Percentiles rank a stretch among this genome's conserved stretches.
Evolutionary conservation across 1,140 invertebrate species (phyloP).

Genomic region (Drosophila pachea): DNA sequence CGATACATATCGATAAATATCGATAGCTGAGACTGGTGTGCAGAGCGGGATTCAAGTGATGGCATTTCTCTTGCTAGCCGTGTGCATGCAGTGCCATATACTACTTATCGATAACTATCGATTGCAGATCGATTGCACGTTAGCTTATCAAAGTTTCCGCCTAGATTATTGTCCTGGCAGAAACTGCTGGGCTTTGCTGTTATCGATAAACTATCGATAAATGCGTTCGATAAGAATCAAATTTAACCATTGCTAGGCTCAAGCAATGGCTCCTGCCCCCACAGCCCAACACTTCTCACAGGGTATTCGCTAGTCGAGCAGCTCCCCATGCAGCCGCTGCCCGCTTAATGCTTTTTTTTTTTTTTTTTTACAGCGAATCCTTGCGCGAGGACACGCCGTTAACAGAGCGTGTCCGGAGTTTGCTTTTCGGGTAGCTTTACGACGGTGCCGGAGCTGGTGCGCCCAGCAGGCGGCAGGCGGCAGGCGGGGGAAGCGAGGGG

Average conservation of each 20-base stretch:
- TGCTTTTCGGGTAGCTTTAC: constrained; percentile 34
- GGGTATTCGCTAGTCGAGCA: not conserved
- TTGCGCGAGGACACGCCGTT: constrained; percentile 62
- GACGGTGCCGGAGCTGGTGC: not conserved
- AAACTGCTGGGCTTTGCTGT: too few species aligned
- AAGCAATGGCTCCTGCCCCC: too few species aligned
- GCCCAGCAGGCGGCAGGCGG: too few species aligned
- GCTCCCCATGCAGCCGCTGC: not conserved
- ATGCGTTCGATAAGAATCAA: too few species aligned
- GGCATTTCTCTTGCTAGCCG: too few species aligned
- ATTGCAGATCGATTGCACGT: not conserved
- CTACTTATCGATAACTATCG: not conserved
- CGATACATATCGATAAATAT: constrained; percentile 1
- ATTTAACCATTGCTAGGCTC: too few species aligned
- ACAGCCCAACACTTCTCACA: not conserved
- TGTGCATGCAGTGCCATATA: too few species aligned
- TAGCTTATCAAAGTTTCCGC: too few species aligned
- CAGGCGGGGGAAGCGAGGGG: not conserved
- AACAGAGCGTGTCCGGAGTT: constrained; percentile 68
- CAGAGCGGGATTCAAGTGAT: too few species aligned
- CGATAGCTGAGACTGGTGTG: too few species aligned
- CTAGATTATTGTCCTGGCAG: too few species aligned
- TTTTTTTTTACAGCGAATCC: constrained; percentile 30
- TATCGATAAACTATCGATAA: too few species aligned
- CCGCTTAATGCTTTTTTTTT: not conserved